Base-by-base conservation (phyloP, 64 coral and sea anemone genomes). In the Dendronephthya gigantea region DNA sequence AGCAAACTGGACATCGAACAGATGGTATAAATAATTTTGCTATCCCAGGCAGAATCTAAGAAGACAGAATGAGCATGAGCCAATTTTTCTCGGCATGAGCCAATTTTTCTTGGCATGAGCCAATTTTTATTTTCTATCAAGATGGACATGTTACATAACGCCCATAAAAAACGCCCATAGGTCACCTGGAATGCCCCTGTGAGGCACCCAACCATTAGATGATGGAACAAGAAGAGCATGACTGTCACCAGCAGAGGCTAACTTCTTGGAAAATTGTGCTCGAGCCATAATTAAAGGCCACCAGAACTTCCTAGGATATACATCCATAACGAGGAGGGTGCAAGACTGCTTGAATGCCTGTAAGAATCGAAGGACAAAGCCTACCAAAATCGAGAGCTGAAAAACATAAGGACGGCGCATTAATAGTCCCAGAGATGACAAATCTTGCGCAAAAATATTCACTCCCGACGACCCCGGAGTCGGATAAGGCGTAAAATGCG, bases 241-340 rank as follows among this genome's bases (percentile, higher is more conserved):
- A 7, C 3, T 66, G 14, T 66, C 58, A n/a, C 58, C 58, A 2
- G 19, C 29, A 6, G 58, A 66, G 14, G 58, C 58, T 5, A 66
- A n/a, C 14, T 66, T 66, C 5, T 17, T 3, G 14, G 58, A 22
- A 2, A 7, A n/a, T 30, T 30, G 19, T 5, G 58, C 58, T 22
- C 29, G 58, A n/a, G 19, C 2, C 22, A 7, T 22, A 30, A 66
- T 22, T 22, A 89, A 11, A 16, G 88, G 82, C 88, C 82, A 88
- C 87, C 87, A 88, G 34, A 34, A 88, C 39, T 52, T 39, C 29
- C 23, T n/a, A 38, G 84, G 89, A 19, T 82, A 69, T n/a, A 86
- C 33, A 31, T 79, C 33, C 9, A 65, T 22, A 22, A 83, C 88
- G 9, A 90, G 43, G 2, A 90, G 70, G 50, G 83, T 85, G 12